Evolutionary conservation across 2,888 invertebrate genomes (phyloP), one percentile per base, ranked within the genome.

Genomic region (Sinotaia quadrata): DNA sequence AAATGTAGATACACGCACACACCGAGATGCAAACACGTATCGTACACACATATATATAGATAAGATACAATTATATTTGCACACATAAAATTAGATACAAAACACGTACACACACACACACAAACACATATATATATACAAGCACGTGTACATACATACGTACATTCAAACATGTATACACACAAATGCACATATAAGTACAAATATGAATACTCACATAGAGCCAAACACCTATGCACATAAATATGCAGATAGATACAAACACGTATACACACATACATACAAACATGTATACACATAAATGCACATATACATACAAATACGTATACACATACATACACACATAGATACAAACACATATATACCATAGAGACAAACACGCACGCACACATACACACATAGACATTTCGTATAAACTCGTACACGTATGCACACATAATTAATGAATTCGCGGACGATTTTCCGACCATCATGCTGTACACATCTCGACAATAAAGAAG

Each of bases 51-150:
- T n/a, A n/a, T n/a, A n/a, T n/a, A n/a, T n/a, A n/a, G n/a, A n/a
- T n/a, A n/a, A n/a, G n/a, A n/a, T n/a, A n/a, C n/a, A n/a, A n/a
- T n/a, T n/a, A n/a, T n/a, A n/a, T n/a, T n/a, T n/a, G n/a, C n/a
- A n/a, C n/a, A n/a, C n/a, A n/a, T n/a, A n/a, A n/a, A n/a, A n/a
- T n/a, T n/a, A n/a, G n/a, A n/a, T 44, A n/a, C 49, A 41, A 41
- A 8, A 49, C 51, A 49, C 51, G 24, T 27, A 49, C 51, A 49
- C 51, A 49, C 51, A 49, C 51, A 49, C 51, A 49, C 51, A 49
- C 51, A 49, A n/a, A 49, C 51, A 49, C 51, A 49, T 27, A 49
- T 27, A 49, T 27, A 49, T 27, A 49, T 27, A 49, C 49, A 49
- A n/a, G 24, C 49, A 49, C 49, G 24, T 27, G 24, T 27, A 49